A percentile compares a stretch with the other conserved stretches of the same genome.
Conservation (phyloP, 2,797 vertebrate species). For the Cuniculus paca region DNA sequence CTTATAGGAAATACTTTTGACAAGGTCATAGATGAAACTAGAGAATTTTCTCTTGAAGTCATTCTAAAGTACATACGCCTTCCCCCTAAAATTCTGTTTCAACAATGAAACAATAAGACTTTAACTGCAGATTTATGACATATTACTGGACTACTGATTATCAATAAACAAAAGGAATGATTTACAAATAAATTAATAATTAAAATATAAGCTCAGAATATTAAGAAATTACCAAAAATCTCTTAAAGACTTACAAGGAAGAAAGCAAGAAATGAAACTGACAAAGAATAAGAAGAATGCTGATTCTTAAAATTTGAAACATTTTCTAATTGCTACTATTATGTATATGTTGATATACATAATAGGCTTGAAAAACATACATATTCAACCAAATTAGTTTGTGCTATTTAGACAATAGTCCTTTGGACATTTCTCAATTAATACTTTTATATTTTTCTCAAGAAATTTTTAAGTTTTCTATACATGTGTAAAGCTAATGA, state of each 20-base stretch:
- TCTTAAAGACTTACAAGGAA: background rate
- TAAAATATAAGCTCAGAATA: background rate
- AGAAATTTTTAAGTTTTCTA: background rate
- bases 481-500: background rate
- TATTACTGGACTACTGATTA: background rate
- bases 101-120: background rate
- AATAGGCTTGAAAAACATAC: background rate
- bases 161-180: background rate
- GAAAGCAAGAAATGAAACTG: background rate
- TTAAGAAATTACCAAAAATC: background rate
- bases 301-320: slow-evolving; percentile 19
- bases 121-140: background rate
- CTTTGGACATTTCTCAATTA: background rate
- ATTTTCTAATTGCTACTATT: background rate
- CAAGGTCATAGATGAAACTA: background rate
- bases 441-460: slow-evolving; percentile 32
- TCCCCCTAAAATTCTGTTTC: background rate
- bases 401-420: background rate
- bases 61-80: background rate
- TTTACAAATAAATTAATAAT: slow-evolving; percentile 6
- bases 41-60: background rate
- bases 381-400: background rate
- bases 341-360: too few species aligned
- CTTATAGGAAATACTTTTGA: background rate
- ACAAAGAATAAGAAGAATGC: background rate